Base-by-base conservation (phyloP, 2,113 vertebrate species). In the Kobus ellipsiprymnus region DNA sequence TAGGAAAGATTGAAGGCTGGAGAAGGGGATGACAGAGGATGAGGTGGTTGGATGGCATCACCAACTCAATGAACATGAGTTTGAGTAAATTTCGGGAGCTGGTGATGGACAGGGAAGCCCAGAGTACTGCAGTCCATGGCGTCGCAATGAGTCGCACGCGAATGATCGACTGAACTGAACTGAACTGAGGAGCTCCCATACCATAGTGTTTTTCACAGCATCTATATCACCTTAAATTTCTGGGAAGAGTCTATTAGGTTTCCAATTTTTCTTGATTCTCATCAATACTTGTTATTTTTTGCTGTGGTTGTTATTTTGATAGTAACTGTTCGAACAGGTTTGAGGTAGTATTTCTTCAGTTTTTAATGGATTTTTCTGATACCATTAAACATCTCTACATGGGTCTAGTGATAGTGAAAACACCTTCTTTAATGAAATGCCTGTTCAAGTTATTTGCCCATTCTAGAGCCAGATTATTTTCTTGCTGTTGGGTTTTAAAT, bases 71-170 rank as follows among this genome's bases (percentile, higher is more conserved):
- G 64, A 36, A 71, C n/a, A 71, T 36, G 64, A 71, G 64, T 71
- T 36, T 71, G n/a, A 36, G 9, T 71, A 36, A 36, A 36, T n/a
- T 71, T 19, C 1, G 5, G n/a, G 19, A 71, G 19, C 12, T 71
- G 64, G n/a, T 36, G n/a, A 12, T 23, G 9, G 9, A 71, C 64
- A 71, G n/a, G 64, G 2, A 71, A 6, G n/a, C 5, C 67, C 5
- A 5, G 5, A 1, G 0, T 71, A 11, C 19, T 71, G 64, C 19
- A 36, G 5, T 40, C n/a, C 67, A 12, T 23, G 19, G 67, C 2
- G 4, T 67, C 2, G 0, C 67, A 71, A 40, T 40, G 19, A 71
- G 19, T 71, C 0, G 5, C 19, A 40, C 1, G 0, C 0, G 0
- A 23, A 5, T 71, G 19, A 71, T 36, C 1, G 1, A 36, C 2